A percentile compares a stretch with the other conserved stretches of the same genome.
Evolutionary conservation across 2,797 vertebrate genomes (phyloP).

Genomic region (Discoglossus pictus): DNA sequence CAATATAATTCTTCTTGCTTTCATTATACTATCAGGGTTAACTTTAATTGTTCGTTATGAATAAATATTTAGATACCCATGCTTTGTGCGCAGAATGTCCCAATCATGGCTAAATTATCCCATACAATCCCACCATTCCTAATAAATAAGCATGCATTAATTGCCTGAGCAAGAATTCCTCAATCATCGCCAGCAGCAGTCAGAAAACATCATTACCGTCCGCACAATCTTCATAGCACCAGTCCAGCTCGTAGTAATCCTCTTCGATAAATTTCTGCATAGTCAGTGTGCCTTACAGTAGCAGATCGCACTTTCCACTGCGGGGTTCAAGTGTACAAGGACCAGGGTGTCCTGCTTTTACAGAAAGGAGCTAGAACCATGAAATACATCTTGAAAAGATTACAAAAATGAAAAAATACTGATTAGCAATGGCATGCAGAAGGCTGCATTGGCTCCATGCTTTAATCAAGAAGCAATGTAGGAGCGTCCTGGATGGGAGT

Average conservation of each 20-base stretch:
- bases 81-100: too few relatives aligned
- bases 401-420: constrained; percentile 2
- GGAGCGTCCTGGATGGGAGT: constrained; percentile 69
- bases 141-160: not conserved
- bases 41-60: too few relatives aligned
- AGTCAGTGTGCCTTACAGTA: constrained; percentile 69
- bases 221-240: constrained; percentile 98
- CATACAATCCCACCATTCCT: constrained; percentile 22
- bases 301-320: constrained; percentile 58
- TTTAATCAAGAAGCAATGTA: constrained; percentile 63
- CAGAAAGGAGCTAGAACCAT: constrained; percentile 47
- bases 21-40: too few relatives aligned
- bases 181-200: constrained; percentile 28
- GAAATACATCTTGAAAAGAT: constrained; percentile 67
- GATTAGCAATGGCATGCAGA: constrained; percentile 61
- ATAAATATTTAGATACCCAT: too few relatives aligned
- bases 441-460: constrained; percentile 62
- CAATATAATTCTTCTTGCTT: too few relatives aligned
- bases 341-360: constrained; percentile 71
- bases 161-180: constrained; percentile 39
- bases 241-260: constrained; percentile 98
- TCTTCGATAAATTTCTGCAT: constrained; percentile 97
- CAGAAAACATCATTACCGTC: constrained; percentile 84
- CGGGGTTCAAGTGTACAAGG: constrained; percentile 71
- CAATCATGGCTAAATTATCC: too few relatives aligned